These are phyloP conservation scores for Paramuricea clavata DNA, from an alignment of 92 coral and sea anemone genomes.

Conservation along the genomic window DNA sequence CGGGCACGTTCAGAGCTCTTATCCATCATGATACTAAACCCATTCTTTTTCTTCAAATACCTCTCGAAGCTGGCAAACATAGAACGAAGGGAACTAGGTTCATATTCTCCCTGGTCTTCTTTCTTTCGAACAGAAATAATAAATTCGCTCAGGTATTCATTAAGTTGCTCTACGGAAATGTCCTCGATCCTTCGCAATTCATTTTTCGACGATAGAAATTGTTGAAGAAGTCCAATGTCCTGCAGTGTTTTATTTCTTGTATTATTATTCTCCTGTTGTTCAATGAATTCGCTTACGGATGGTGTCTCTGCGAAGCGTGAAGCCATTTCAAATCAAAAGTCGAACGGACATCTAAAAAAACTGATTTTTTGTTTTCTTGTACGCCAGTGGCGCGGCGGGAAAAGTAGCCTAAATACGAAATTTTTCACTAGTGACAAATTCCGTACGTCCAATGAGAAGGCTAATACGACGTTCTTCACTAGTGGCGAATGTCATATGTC, in stretches of 20 bases:
- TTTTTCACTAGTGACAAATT: too few relatives aligned
- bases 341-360: too few relatives aligned
- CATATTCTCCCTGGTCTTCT: conserved; percentile 36
- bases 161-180: conserved; percentile 35
- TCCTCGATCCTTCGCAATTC: conserved; percentile 32
- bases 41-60: conserved; percentile 32
- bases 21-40: conserved; percentile 39
- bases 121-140: conserved; percentile 35
- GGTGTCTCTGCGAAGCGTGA: conserved; percentile 7
- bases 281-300: background rate
- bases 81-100: conserved; percentile 40
- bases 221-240: conserved; percentile 35
- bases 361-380: too few relatives aligned
- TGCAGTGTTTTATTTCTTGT: conserved; percentile 24
- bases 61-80: conserved; percentile 52
- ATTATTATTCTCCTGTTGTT: background rate
- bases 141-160: conserved; percentile 49
- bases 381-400: too few relatives aligned
- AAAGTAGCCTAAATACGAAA: too few relatives aligned
- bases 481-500: too few relatives aligned
- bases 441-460: too few relatives aligned
- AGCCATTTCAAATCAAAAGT: conserved; percentile 3
- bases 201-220: conserved; percentile 28
- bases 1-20: conserved; percentile 48
- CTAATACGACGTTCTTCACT: too few relatives aligned